Evolutionary conservation across 2,888 invertebrate genomes (phyloP).

Genomic region (Parascotia fuliginaria): DNA sequence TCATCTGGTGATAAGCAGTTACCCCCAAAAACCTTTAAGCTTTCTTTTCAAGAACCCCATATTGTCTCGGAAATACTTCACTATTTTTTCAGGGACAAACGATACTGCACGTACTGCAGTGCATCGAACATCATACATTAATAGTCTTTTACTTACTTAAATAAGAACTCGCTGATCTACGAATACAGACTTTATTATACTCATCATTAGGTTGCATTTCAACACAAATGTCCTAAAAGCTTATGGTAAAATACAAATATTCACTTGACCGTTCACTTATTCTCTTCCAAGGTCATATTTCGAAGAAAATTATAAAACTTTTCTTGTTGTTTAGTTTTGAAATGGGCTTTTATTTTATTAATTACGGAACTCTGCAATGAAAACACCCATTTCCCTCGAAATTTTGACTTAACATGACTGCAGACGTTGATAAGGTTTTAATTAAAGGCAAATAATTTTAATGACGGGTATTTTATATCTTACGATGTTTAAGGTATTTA

Average conservation of each 20-base stretch:
- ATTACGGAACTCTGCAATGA: slow-evolving; percentile 37
- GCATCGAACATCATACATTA: too few species aligned
- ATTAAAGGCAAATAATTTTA: slow-evolving; percentile 48
- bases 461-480: slow-evolving; percentile 24
- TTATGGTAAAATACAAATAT: background rate
- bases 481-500: slow-evolving; percentile 3
- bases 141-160: too few species aligned
- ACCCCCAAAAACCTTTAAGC: too few species aligned
- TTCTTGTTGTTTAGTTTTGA: slow-evolving; percentile 21
- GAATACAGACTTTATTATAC: too few species aligned
- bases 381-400: slow-evolving; percentile 32
- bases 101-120: too few species aligned
- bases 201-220: too few species aligned
- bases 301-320: background rate
- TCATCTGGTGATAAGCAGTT: too few species aligned
- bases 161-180: too few species aligned
- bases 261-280: background rate
- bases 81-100: too few species aligned
- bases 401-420: slow-evolving; percentile 46
- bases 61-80: too few species aligned
- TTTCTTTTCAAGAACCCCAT: too few species aligned
- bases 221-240: too few species aligned
- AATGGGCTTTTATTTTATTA: slow-evolving; percentile 38
- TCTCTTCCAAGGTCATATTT: background rate
- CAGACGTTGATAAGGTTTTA: slow-evolving; percentile 52